Base-by-base conservation (phyloP, 2,113 vertebrate species). In the Myiozetetes cayanensis region DNA sequence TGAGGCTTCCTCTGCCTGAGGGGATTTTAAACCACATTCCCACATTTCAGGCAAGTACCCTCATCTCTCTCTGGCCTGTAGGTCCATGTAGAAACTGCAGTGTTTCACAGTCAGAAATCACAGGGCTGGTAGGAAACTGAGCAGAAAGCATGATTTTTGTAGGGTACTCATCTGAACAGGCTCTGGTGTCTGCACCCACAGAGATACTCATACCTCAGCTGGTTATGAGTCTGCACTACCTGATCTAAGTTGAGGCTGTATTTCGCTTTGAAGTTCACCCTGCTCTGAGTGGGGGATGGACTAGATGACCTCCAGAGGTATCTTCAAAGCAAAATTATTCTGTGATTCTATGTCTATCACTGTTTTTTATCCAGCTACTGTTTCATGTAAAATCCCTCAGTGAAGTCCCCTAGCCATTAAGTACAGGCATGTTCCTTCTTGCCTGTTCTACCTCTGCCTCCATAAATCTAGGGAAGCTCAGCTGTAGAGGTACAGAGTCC, bases 1-100 rank as follows among this genome's bases (percentile, higher is more conserved):
- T 97, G 95, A 97, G 93, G 96, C 96, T 97, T 97, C 96, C 96
- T 97, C 95, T 95, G 96, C 96, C 96, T 93, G 91, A 96, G 94
- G 95, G 86, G 84, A 94, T 96, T 93, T 97, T 85, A 95, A 97
- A 97, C 96, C 96, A 95, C 96, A 97, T 97, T 97, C 95, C 95
- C 96, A 97, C 95, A 96, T 93, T 89, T 93, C 94, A 96, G 83
- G 52, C 67, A 27, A 96, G 53, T 86, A 93, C 73, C 93, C 76
- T 89, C 91, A 74, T 95, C 83, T 90, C 73, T 68, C 76, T 74
- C 91, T 86, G 96, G 95, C 91, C 91, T 92, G 93, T 95, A 96
- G 95, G 91, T 97, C 93, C 55, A 8, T 49, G 55, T 21, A 59
- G 80, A 93, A 95, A 41, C 73, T 75, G 39, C 73, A 86, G 39